These are phyloP conservation scores for Tuta absoluta DNA, from an alignment of 2,888 invertebrate genomes.

Conservation along the genomic window DNA sequence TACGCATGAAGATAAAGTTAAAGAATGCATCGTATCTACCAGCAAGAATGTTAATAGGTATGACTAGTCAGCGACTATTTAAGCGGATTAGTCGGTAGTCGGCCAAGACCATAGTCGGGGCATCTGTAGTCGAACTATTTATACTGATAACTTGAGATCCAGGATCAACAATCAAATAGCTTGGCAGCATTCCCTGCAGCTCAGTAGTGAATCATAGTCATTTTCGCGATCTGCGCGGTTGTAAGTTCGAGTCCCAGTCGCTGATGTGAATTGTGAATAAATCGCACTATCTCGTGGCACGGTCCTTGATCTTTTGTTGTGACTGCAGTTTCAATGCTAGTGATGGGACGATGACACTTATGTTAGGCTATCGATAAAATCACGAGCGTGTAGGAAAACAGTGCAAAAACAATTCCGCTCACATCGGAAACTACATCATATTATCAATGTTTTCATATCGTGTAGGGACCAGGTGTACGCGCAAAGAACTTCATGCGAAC, in stretches of 20 bases:
- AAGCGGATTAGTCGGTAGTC: too few relatives aligned
- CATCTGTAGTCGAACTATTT: too few relatives aligned
- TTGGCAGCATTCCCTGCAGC: slow-evolving; percentile 29
- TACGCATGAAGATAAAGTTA: too few relatives aligned
- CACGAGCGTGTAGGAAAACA: not conserved
- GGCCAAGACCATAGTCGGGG: too few relatives aligned
- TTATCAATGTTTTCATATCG: not conserved
- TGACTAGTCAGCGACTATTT: too few relatives aligned
- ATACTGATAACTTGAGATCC: too few relatives aligned
- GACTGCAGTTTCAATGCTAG: slow-evolving; percentile 27
- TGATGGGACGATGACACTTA: not conserved
- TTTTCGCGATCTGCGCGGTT: slow-evolving; percentile 13
- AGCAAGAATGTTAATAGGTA: too few relatives aligned
- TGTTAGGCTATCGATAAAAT: slow-evolving; percentile 13
- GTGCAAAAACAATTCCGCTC: not conserved
- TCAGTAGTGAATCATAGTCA: slow-evolving; percentile 28
- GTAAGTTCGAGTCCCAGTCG: slow-evolving; percentile 9
- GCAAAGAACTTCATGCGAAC: not conserved
- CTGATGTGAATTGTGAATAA: slow-evolving; percentile 35
- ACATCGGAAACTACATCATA: not conserved
- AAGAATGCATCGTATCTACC: too few relatives aligned
- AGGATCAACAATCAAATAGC: too few relatives aligned
- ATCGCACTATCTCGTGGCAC: slow-evolving; percentile 35
- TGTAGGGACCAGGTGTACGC: slow-evolving; percentile 1
- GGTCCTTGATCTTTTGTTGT: slow-evolving; percentile 45